A percentile compares a stretch with the other conserved stretches of the same genome.
These are phyloP conservation scores for Nomada fucata DNA, from an alignment of 2,888 invertebrate species.

Conservation along the genomic window DNA sequence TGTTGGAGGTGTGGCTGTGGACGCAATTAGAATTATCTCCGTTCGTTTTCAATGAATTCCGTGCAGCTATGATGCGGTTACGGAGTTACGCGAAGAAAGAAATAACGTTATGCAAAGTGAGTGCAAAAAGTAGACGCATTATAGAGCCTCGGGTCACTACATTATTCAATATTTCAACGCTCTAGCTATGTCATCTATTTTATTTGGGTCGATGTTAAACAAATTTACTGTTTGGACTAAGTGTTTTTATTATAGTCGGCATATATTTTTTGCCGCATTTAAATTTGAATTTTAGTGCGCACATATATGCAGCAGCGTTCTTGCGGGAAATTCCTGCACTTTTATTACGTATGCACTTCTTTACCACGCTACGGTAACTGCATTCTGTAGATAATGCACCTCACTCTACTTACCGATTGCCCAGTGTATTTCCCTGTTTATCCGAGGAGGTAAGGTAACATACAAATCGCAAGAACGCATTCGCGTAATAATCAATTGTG, in stretches of 20 bases:
- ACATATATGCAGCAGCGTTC: background rate
- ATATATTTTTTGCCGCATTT: background rate
- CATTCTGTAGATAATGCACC: background rate
- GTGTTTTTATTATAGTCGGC: background rate
- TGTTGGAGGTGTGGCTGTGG: slow-evolving; percentile 44
- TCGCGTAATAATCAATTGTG: too few relatives aligned
- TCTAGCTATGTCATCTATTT: background rate
- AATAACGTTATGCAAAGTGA: background rate
- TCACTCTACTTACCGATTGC: slow-evolving; percentile 9
- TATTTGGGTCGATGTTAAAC: background rate
- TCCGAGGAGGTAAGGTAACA: background rate
- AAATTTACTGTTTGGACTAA: background rate
- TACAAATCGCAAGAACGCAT: background rate
- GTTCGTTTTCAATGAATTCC: slow-evolving; percentile 25
- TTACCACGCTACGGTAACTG: slow-evolving; percentile 9
- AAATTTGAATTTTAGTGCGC: slow-evolving; percentile 4
- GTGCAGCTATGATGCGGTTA: background rate
- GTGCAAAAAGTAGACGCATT: background rate
- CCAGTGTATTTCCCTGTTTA: background rate
- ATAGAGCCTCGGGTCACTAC: background rate
- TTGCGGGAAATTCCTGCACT: background rate
- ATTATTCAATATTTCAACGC: background rate
- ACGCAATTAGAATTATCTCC: background rate
- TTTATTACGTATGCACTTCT: background rate
- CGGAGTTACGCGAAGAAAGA: background rate